Evolutionary conservation across 2,797 vertebrate species (phyloP), one percentile per base, ranked within the genome.

Genomic region (Podarcis siculus): DNA sequence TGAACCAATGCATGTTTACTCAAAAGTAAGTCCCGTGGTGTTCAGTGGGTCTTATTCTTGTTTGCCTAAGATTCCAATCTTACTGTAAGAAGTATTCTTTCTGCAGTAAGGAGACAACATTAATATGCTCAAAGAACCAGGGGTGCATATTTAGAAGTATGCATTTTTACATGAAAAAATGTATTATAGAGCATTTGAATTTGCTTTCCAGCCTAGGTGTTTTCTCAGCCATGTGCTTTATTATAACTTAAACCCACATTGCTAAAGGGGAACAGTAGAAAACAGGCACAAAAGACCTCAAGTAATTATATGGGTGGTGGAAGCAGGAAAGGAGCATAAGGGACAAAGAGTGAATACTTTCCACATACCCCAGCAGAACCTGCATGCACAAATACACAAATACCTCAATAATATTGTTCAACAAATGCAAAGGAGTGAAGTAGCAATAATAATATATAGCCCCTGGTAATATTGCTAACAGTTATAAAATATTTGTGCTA

Each of bases 381-480:
- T 82, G 81, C 19, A 81, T 7, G 30, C 19, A 35, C 73, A 42
- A 85, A 71, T 8, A 6, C 19, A 35, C 73, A 42, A 85, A 71
- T 8, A 6, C 78, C 75, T 13, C 78, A 92, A 12, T 42, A 71
- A n/a, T 55, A 76, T 32, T 37, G 35, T 67, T 89, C 35, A 72
- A 8, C 49, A 85, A 45, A 72, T 45, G 45, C 42, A n/a, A 71
- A 73, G 15, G 25, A 61, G 15, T 69, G 5, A 37, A 5, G 32
- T 58, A 90, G 73, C 45, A 37, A 17, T 86, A 25, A 0, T 9
- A 5, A 80, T 73, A 9, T 82, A 9, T 19, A 76, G n/a, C 39
- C 37, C 8, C 0, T 55, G 4, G 4, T 2, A 21, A 0, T 27
- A 17, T 1, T 77, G 23, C 13, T 2, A 13, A 19, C 1, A 32